Conservation (phyloP, 2,797 vertebrate genomes). For the Tangara arthus region DNA sequence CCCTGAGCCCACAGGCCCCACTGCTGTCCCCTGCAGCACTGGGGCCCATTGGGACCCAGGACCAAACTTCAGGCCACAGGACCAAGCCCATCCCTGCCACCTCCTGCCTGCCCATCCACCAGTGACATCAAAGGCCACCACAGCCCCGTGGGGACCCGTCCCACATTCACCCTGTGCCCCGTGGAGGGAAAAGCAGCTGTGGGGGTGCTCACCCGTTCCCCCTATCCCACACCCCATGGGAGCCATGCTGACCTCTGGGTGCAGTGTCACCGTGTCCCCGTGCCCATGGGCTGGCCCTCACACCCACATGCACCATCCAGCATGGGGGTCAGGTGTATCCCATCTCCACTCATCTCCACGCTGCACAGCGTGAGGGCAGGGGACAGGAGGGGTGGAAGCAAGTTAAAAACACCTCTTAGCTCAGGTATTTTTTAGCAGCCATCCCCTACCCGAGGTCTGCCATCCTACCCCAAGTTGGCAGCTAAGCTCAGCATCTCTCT, state of each 20-base stretch:
- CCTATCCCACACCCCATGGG: fast-evolving
- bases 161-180: fast-evolving
- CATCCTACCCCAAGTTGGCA: background rate
- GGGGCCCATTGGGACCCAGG: background rate
- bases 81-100: background rate
- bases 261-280: fast-evolving
- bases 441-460: background rate
- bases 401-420: background rate
- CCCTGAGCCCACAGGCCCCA: fast-evolving
- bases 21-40: background rate
- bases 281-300: background rate
- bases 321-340: background rate
- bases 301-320: background rate
- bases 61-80: background rate
- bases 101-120: background rate
- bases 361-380: background rate
- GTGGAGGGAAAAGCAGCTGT: fast-evolving
- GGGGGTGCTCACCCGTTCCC: fast-evolving
- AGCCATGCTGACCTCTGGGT: fast-evolving
- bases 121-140: background rate
- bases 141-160: fast-evolving
- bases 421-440: background rate
- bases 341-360: background rate
- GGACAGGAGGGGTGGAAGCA: background rate
- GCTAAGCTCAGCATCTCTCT: background rate